Evolutionary conservation across 2,113 vertebrate genomes (phyloP).

Genomic region (Oreotrochilus melanogaster): DNA sequence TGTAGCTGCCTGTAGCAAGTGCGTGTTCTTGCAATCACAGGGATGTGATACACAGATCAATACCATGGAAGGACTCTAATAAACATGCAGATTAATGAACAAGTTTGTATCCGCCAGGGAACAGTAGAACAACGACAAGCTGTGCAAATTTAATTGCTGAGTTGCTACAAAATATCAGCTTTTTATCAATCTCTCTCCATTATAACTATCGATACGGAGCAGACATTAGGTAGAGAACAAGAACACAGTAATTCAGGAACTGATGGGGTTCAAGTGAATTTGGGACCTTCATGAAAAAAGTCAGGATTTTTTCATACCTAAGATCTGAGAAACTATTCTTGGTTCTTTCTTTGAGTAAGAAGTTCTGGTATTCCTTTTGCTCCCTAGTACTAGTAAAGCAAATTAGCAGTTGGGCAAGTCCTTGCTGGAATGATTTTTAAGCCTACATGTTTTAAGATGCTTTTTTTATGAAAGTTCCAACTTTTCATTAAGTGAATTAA

Average conservation of each 20-base stretch:
- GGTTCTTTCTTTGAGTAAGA: constrained; percentile 43
- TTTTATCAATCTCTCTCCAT: constrained; percentile 77
- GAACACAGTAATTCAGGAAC: constrained; percentile 75
- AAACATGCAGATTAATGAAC: constrained; percentile 84
- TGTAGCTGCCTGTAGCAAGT: constrained; percentile 47
- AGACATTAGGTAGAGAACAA: constrained; percentile 76
- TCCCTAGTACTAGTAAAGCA: constrained; percentile 35
- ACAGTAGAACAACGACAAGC: constrained; percentile 76
- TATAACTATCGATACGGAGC: constrained; percentile 74
- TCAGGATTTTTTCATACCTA: constrained; percentile 55
- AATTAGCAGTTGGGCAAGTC: constrained; percentile 57
- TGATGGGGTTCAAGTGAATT: constrained; percentile 45
- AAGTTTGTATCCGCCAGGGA: constrained; percentile 70
- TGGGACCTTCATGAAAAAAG: constrained; percentile 32
- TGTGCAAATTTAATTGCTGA: constrained; percentile 84
- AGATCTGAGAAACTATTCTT: constrained; percentile 40
- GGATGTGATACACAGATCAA: constrained; percentile 73
- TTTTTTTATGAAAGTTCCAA: constrained; percentile 60
- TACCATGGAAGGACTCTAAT: constrained; percentile 74
- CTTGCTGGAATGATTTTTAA: constrained; percentile 43
- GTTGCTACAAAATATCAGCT: constrained; percentile 77
- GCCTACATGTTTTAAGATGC: constrained; percentile 3
- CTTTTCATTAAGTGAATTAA: constrained; percentile 61
- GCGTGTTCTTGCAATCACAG: constrained; percentile 60
- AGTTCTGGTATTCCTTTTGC: constrained; percentile 39